These are phyloP conservation scores for Onychomys torridus DNA, from an alignment of 2,797 vertebrate species.

Conservation along the genomic window DNA sequence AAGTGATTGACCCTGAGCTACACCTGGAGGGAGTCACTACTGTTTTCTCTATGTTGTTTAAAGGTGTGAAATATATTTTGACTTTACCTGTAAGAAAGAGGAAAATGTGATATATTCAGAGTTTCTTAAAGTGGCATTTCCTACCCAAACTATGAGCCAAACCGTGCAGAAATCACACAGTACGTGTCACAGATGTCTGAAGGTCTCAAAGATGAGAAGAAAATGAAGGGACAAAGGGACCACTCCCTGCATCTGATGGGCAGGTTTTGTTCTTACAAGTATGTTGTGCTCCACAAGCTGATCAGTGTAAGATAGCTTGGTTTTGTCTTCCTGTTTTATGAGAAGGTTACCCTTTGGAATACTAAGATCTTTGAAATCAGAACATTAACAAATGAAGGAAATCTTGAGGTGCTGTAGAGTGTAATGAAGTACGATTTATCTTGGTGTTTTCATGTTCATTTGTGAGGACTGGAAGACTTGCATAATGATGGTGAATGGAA, in stretches of 20 bases:
- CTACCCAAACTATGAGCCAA: conserved; percentile 33
- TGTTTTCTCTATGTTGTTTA: neutral
- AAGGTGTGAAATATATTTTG: conserved; percentile 40
- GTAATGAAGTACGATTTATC: conserved; percentile 42
- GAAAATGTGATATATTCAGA: neutral
- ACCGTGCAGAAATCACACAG: neutral
- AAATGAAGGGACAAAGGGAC: neutral
- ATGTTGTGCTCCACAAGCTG: neutral
- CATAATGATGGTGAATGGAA: conserved; percentile 56
- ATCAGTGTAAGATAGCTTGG: neutral
- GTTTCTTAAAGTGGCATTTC: conserved; percentile 41
- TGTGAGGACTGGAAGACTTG: conserved; percentile 68
- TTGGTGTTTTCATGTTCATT: conserved; percentile 71
- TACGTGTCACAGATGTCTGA: neutral
- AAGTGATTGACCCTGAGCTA: neutral
- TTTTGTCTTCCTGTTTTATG: conserved; percentile 61
- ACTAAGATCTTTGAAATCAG: conserved; percentile 51
- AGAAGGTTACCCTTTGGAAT: conserved; percentile 55
- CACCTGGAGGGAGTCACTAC: neutral
- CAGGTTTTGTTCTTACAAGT: conserved; percentile 10
- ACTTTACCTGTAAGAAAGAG: conserved; percentile 54
- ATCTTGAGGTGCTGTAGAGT: conserved; percentile 45
- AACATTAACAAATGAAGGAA: conserved; percentile 68
- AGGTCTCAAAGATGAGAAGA: conserved; percentile 30
- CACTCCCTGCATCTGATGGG: conserved; percentile 30